Percentiles rank a stretch among this genome's conserved stretches.
These are phyloP conservation scores for Galendromus occidentalis DNA, from an alignment of 1,140 invertebrate species.

Conservation along the genomic window DNA sequence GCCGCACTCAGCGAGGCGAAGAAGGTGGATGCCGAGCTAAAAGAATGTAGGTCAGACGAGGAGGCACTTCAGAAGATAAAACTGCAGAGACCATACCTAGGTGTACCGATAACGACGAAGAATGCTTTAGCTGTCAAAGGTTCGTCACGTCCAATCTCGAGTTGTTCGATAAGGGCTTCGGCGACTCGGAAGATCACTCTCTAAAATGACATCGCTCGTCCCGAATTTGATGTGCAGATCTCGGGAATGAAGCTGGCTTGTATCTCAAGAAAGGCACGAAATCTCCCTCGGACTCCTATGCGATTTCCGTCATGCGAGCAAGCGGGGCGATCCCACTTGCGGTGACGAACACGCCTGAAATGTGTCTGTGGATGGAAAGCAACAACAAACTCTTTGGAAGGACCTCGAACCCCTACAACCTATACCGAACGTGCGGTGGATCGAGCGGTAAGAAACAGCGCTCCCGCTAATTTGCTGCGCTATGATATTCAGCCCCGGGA, in stretches of 20 bases:
- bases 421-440: conserved; percentile 56
- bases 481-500: no score
- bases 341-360: conserved; percentile 64
- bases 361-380: conserved; percentile 63
- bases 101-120: background rate
- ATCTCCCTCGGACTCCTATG: conserved; percentile 42
- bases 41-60: background rate
- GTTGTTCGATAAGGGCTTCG: background rate
- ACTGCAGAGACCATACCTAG: background rate
- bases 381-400: conserved; percentile 62
- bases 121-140: background rate
- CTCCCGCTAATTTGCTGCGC: no score
- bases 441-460: conserved; percentile 17
- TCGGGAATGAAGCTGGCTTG: background rate
- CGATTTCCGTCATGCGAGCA: conserved; percentile 36
- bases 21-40: background rate
- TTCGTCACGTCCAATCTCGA: background rate
- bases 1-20: background rate
- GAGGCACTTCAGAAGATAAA: background rate
- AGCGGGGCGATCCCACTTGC: conserved; percentile 56
- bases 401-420: conserved; percentile 75
- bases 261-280: conserved; percentile 30
- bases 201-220: no score
- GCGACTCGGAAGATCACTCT: no score
- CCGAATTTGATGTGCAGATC: background rate